Base-by-base conservation (phyloP, 2,888 invertebrate genomes). In the Limnephilus auricula region DNA sequence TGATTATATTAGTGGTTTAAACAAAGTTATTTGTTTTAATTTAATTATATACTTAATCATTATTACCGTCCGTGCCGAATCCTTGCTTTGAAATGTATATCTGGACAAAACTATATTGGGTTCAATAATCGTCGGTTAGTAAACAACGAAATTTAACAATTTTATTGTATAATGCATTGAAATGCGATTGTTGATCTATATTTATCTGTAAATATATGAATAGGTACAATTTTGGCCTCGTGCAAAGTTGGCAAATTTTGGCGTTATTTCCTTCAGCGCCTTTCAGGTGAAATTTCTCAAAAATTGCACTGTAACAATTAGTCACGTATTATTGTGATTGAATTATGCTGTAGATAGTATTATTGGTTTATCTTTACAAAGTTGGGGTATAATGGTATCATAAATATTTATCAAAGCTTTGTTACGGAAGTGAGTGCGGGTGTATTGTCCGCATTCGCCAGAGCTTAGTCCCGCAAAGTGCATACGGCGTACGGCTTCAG, bases 401-500 rank as follows among this genome's bases (percentile, higher is more conserved):
- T 65, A 65, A 65, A 65, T 65, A 25, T 65, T 65, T 65, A 65
- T 65, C 65, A 65, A 65, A n/a, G 65, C 65, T 65, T 65, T 65
- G 65, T 65, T 65, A 25, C 65, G 65, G 65, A 65, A 65, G 9
- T n/a, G 65, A 65, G 65, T 65, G 65, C n/a, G 65, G 65, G 65
- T 25, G 65, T 65, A 65, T 65, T 65, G 65, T 65, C 65, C 65
- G 25, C 25, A 25, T 65, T n/a, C 65, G 65, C 65, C 65, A 65
- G 25, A 65, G 65, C 65, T 65, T 65, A 88, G 78, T 88, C 87
- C 87, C 87, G 87, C 87, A 65, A 88, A 88, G 87, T 88, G 87
- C 87, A 88, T 79, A n/a, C 87, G n/a, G 87, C 86, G 45, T 37
- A 37, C 84, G 32, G 84, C 84, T n/a, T 80, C 30, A 30, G 32